phyloP scores from a whole-genome alignment of 2,888 invertebrate species.

The Norana najaformis region DNA sequence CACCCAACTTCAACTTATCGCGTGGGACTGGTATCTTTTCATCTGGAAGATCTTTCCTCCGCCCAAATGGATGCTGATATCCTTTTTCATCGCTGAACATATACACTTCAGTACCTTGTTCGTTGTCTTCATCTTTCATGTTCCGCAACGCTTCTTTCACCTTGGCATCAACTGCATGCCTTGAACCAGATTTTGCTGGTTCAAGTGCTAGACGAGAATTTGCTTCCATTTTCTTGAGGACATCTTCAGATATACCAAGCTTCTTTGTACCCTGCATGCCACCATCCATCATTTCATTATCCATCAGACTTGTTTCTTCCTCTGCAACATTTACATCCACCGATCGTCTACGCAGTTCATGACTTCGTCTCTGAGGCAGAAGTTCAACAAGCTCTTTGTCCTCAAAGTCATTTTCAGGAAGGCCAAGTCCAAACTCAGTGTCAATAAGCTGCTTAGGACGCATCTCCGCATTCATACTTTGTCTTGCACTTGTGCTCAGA shows the following conservation, averaged over 20 bases:
- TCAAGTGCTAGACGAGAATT: not conserved
- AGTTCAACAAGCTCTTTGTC: not conserved
- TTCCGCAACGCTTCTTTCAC: not conserved
- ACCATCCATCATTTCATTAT: not conserved
- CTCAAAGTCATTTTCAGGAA: not conserved
- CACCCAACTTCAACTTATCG: not conserved
- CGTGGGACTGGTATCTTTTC: not conserved
- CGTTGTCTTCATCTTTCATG: not conserved
- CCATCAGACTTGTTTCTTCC: not conserved
- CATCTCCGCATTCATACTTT: not conserved
- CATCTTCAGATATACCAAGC: not conserved
- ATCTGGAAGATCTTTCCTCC: conserved; percentile 24
- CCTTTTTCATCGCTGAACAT: conserved; percentile 38
- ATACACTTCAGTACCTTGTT: conserved; percentile 34
- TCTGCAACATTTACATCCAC: not conserved
- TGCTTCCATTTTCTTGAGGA: not conserved
- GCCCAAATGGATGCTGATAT: conserved; percentile 40
- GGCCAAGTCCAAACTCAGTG: not conserved
- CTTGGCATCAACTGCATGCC: conserved; percentile 21
- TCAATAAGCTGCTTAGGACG: conserved; percentile 19
- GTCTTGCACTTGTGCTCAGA: not conserved
- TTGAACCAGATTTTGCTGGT: not conserved
- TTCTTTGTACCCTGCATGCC: not conserved
- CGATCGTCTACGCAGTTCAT: not conserved
- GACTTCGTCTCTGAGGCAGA: not conserved